Base-by-base conservation (phyloP, 2,888 invertebrate species). In the Ypsolopha sequella region DNA sequence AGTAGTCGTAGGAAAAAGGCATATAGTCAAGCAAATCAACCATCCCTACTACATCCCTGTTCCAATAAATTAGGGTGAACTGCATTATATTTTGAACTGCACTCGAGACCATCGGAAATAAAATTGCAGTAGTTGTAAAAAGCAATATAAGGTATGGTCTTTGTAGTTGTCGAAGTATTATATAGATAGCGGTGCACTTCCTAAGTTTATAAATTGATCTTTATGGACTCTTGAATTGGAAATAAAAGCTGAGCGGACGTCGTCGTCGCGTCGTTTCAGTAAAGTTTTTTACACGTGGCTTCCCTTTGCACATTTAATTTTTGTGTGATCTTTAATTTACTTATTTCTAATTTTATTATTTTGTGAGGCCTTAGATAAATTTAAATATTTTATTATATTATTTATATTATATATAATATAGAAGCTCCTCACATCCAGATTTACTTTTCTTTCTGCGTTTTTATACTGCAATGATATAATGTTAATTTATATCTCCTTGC, bases 141-240 rank as follows among this genome's bases (percentile, higher is more conserved):
- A 68, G 69, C 68, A 76, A 79, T 79, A 79, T 79, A 77, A 72
- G 64, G 59, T 65, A 61, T 71, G 68, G 58, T 71, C 66, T 66
- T 64, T 62, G 53, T 60, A 63, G 62, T 61, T 56, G 56, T 60
- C 69, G 73, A 69, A 24, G 24, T 24, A 24, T 69, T 39, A 39
- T 39, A 9, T 39, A 39, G 9, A 46, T 70, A 70, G 66, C 59
- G 58, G 61, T 68, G 60, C 47, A 41, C 68, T 70, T 63, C 60
- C 55, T 55, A 57, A 71, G 9, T 44, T 46, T 10, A 46, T 46
- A 48, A 36, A 38, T 6, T 34, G 24, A 13, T 45, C 34, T 34
- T 45, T 4, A 7, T 9, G 7, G 35, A 45, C 45, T 33, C 2
- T 9, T 34, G 35, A 45, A 33, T 45, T 33, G 45, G 45, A 45